Base-by-base conservation (phyloP, 2,113 vertebrate genomes). In the Notarius quadriscutis region DNA sequence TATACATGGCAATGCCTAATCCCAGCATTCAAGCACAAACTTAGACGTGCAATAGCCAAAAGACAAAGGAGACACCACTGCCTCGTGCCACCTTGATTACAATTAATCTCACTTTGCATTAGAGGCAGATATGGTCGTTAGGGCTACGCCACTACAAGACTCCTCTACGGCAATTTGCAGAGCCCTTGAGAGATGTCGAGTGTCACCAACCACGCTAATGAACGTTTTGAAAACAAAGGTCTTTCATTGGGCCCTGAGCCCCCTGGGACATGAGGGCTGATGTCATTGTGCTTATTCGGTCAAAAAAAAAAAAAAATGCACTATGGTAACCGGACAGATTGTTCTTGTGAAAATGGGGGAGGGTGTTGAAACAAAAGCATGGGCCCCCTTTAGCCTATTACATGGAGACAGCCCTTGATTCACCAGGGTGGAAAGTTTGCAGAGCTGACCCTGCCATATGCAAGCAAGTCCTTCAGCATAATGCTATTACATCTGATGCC, bases 201-300 rank as follows among this genome's bases (percentile, higher is more conserved):
- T 91, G 74, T 77, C 81, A 55, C 90, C 86, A 88, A 72, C 77
- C 3, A 82, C 89, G 88, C 89, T 92, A 92, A 92, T 89, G 90
- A 93, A 91, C 62, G 63, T 89, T 86, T 86, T 81, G 90, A 92
- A 93, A 92, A 92, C 91, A 91, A 91, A 89, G 85, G 86, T 74
- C 88, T 92, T 90, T 92, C 85, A 89, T 83, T 87, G 79, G 87
- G 41, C 85, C 88, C 22, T 60, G 58, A 85, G 71, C 85, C 92
- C 87, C 55, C n/a, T 74, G 88, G 85, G 89, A 92, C 87, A 79
- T 55, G 9, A 84, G 83, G 87, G 88, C 91, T 93, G 90, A 91
- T 91, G 89, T 92, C 92, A 93, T 83, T 85, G 83, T 91, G 72
- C 74, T 86, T 63, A 86, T 88, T 88, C 60, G 88, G 74, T 7